Conservation (phyloP, 92 coral and sea anemone genomes). For the Isaurus tuberculatus region DNA sequence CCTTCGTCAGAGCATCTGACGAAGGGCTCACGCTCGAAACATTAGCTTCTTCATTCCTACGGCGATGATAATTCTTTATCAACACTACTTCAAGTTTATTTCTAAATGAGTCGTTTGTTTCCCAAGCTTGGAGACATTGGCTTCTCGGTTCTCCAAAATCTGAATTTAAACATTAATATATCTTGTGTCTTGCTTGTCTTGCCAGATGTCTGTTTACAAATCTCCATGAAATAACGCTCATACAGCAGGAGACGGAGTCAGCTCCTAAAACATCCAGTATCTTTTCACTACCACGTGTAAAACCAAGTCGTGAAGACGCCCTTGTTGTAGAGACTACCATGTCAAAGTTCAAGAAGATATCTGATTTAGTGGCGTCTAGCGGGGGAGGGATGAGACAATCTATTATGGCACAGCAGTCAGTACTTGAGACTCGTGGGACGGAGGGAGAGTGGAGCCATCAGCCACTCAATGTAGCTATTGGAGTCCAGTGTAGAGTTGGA, state of each 20-base stretch:
- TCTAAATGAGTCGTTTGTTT: too few species aligned
- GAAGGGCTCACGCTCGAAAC: too few species aligned
- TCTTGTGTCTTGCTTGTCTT: not conserved
- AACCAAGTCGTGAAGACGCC: conserved; percentile 45
- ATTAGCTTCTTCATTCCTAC: too few species aligned
- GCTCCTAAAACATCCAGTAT: conserved; percentile 38
- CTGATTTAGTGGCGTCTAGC: conserved; percentile 55
- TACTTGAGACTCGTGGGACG: conserved; percentile 51
- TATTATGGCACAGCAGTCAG: conserved; percentile 51
- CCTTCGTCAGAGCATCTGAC: too few species aligned
- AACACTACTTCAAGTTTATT: too few species aligned
- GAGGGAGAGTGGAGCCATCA: conserved; percentile 84
- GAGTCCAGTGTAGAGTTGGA: conserved; percentile 84
- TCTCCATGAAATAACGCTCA: conserved; percentile 70
- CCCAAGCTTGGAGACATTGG: too few species aligned
- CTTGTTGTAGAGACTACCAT: not conserved
- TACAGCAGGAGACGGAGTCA: conserved; percentile 68
- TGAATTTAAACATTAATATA: too few species aligned
- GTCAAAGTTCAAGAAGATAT: conserved; percentile 59
- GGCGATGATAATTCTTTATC: too few species aligned
- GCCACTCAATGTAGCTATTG: conserved; percentile 78
- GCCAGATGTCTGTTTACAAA: conserved; percentile 74
- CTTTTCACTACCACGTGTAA: conserved; percentile 42
- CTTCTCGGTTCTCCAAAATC: too few species aligned
- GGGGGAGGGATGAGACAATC: conserved; percentile 37